These are phyloP conservation scores for Synanthedon vespiformis DNA, from an alignment of 2,888 invertebrate species.

Conservation along the genomic window DNA sequence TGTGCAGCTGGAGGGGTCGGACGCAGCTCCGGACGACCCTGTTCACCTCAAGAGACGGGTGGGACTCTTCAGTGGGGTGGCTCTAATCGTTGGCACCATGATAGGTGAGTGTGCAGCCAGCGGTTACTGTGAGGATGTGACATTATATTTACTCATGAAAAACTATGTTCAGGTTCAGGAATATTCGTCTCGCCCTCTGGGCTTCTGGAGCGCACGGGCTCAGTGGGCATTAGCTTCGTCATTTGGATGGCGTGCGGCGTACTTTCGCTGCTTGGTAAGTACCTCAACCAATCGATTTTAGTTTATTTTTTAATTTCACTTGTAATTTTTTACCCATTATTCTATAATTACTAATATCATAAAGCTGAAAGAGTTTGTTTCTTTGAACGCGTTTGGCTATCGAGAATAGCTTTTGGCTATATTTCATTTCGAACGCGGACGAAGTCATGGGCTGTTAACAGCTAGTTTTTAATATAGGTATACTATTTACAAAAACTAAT, in stretches of 20 bases:
- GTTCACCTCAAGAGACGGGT: constrained; percentile 99
- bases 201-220: constrained; percentile 90
- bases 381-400: too few relatives aligned
- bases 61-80: constrained; percentile 99
- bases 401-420: too few relatives aligned
- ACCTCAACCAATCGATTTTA: not conserved
- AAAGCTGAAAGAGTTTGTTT: too few relatives aligned
- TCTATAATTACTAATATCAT: too few relatives aligned
- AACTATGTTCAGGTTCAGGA: constrained; percentile 82
- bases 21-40: constrained; percentile 95
- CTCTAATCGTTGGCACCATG: constrained; percentile 98
- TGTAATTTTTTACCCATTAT: too few relatives aligned
- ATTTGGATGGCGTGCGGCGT: constrained; percentile 96
- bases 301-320: too few relatives aligned
- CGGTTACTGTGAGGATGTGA: not conserved
- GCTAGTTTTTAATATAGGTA: too few relatives aligned
- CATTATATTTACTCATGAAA: not conserved
- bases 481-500: too few relatives aligned
- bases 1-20: constrained; percentile 86
- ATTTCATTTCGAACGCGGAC: too few relatives aligned
- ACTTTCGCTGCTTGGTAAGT: constrained; percentile 86
- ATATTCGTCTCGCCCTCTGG: constrained; percentile 98
- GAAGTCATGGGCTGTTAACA: too few relatives aligned
- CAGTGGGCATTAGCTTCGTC: constrained; percentile 94
- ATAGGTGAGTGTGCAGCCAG: constrained; percentile 76